These are phyloP conservation scores for Mionectes macconnelli DNA, from an alignment of 2,113 vertebrate genomes.

Conservation along the genomic window DNA sequence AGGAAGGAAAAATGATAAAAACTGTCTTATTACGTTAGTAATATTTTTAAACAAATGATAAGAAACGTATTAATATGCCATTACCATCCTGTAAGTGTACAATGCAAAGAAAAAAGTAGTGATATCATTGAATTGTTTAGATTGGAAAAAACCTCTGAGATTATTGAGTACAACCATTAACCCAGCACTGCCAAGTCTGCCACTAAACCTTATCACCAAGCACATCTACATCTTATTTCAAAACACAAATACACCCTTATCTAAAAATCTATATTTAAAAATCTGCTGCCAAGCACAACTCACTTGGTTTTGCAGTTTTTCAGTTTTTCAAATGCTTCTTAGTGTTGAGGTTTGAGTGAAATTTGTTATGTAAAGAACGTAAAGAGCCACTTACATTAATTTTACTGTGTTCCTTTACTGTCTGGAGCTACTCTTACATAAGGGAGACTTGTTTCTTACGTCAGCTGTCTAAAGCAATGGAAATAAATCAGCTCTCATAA, in stretches of 20 bases:
- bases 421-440: not conserved
- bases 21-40: not conserved
- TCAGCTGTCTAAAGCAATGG: not conserved
- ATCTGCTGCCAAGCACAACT: not conserved
- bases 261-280: not conserved
- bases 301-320: not conserved
- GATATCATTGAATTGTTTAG: not conserved
- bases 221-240: not conserved
- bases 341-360: not conserved
- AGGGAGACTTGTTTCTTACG: not conserved
- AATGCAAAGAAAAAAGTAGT: not conserved
- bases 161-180: not conserved
- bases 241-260: not conserved
- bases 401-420: not conserved
- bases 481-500: not conserved
- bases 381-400: not conserved
- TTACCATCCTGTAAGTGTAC: not conserved
- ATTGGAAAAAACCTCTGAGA: not conserved
- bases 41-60: not conserved
- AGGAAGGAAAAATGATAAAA: not conserved
- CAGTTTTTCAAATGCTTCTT: not conserved
- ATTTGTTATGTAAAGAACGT: not conserved
- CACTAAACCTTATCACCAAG: not conserved
- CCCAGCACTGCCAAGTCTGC: not conserved
- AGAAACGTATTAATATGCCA: not conserved